Conservation (phyloP, 1,140 invertebrate genomes). For the Pomacea maculata region DNA sequence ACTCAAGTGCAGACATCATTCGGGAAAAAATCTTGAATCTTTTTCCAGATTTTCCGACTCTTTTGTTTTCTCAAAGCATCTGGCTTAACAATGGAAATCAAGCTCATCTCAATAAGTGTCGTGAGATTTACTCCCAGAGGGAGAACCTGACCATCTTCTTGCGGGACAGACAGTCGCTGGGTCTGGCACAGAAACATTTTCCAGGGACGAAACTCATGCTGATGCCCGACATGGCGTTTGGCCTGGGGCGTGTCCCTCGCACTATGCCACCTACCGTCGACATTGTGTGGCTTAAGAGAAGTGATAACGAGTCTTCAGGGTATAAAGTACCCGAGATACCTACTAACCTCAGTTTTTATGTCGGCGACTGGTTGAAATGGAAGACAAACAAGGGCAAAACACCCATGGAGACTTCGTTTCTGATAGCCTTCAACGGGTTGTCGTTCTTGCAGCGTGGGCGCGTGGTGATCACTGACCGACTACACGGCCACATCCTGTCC, state of each 20-base stretch:
- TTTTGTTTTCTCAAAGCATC: conserved; percentile 32
- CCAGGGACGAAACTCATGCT: conserved; percentile 13
- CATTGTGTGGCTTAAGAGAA: conserved; percentile 25
- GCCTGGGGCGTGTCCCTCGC: conserved; percentile 11
- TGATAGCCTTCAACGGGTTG: conserved; percentile 14
- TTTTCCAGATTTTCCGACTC: conserved; percentile 12
- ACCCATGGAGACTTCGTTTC: conserved; percentile 2
- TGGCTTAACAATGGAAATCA: background rate
- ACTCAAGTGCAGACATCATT: conserved; percentile 7
- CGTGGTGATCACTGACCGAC: conserved; percentile 37
- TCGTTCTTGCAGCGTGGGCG: conserved; percentile 21
- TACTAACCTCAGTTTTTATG: background rate
- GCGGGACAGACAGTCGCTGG: conserved; percentile 30
- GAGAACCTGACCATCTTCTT: conserved; percentile 31
- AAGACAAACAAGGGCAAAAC: background rate
- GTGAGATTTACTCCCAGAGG: conserved; percentile 16
- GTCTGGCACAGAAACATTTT: conserved; percentile 23
- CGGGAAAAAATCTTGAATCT: conserved; percentile 4
- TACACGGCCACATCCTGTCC: conserved; percentile 38
- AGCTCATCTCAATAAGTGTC: background rate
- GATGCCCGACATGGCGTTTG: conserved; percentile 31
- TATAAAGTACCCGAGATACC: conserved; percentile 10
- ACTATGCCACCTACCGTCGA: conserved; percentile 19
- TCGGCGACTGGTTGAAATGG: conserved; percentile 22
- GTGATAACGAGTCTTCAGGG: conserved; percentile 12